Conservation (phyloP, 2,888 invertebrate species). For the Omphaloscelis lunosa region DNA sequence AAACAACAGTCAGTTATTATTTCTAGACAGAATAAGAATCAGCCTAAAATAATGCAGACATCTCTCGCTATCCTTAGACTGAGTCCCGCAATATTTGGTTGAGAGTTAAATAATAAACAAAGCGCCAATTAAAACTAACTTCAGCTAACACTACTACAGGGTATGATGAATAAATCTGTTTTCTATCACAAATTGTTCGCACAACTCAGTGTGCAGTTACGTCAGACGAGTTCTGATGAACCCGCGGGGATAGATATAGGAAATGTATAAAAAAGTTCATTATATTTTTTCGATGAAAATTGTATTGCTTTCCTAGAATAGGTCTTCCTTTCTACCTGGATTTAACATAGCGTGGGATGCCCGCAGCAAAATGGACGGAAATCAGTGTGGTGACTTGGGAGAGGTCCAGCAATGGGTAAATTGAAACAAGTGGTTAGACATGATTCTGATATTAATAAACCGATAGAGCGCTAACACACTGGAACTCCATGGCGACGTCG, state of each 20-base stretch:
- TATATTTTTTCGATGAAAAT: slow-evolving; percentile 16
- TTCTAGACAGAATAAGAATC: slow-evolving; percentile 31
- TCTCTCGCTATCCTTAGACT: slow-evolving; percentile 40
- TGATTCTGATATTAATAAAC: too few species aligned
- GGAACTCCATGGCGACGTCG: too few species aligned
- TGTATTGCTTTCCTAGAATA: background rate
- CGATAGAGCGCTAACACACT: too few species aligned
- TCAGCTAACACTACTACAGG: slow-evolving; percentile 39
- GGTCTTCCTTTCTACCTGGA: background rate
- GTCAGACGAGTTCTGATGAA: slow-evolving; percentile 61
- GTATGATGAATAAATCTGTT: slow-evolving; percentile 72
- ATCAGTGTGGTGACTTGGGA: background rate
- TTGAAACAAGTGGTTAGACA: too few species aligned
- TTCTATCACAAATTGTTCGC: slow-evolving; percentile 68
- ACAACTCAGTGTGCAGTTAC: slow-evolving; percentile 38
- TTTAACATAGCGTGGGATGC: background rate
- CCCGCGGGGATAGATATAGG: slow-evolving; percentile 2
- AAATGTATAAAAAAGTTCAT: slow-evolving; percentile 18
- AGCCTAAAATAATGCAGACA: slow-evolving; percentile 48
- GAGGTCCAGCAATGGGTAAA: too few species aligned
- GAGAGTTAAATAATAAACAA: slow-evolving; percentile 74
- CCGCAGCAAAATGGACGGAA: too few species aligned
- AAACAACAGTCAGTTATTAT: slow-evolving; percentile 20
- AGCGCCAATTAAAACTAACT: slow-evolving; percentile 74
- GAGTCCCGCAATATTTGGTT: slow-evolving; percentile 66